These are phyloP conservation scores for Cantharis nigra DNA, from an alignment of 2,888 invertebrate genomes.

Conservation along the genomic window DNA sequence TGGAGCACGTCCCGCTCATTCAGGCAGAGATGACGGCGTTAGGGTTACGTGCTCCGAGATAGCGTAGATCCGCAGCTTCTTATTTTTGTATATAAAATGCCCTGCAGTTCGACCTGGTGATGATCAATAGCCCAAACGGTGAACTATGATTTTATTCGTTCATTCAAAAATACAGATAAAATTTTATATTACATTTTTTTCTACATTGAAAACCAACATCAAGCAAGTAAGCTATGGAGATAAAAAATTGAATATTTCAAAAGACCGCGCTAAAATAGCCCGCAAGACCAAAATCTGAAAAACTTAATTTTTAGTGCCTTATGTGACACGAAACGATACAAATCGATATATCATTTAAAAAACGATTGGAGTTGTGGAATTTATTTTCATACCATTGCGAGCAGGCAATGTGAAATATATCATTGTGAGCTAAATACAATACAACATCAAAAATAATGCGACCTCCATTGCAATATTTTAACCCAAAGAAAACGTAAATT, in stretches of 20 bases:
- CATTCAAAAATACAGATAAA: constrained; percentile 5
- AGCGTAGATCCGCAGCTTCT: constrained; percentile 31
- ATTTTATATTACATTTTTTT: constrained; percentile 12
- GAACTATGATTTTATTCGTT: constrained; percentile 23
- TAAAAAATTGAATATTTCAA: neutral
- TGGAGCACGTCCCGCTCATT: constrained; percentile 33
- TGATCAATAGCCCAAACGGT: constrained; percentile 26
- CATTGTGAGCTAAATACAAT: constrained; percentile 23
- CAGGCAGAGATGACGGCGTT: constrained; percentile 32
- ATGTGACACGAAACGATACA: constrained; percentile 4
- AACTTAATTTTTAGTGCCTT: constrained; percentile 9
- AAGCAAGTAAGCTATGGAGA: neutral
- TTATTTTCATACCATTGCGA: constrained; percentile 29
- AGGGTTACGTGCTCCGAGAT: constrained; percentile 33
- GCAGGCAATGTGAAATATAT: constrained; percentile 26
- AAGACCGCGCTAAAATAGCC: neutral
- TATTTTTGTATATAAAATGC: constrained; percentile 34
- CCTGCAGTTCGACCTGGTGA: constrained; percentile 25
- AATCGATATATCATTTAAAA: constrained; percentile 27
- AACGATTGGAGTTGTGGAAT: constrained; percentile 28
- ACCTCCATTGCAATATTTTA: neutral
- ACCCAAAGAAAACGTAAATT: neutral
- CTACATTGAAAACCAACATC: neutral
- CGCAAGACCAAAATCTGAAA: neutral
- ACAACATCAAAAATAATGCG: neutral